Conservation (phyloP, 2,888 invertebrate genomes). For the Uropetala carovei region DNA sequence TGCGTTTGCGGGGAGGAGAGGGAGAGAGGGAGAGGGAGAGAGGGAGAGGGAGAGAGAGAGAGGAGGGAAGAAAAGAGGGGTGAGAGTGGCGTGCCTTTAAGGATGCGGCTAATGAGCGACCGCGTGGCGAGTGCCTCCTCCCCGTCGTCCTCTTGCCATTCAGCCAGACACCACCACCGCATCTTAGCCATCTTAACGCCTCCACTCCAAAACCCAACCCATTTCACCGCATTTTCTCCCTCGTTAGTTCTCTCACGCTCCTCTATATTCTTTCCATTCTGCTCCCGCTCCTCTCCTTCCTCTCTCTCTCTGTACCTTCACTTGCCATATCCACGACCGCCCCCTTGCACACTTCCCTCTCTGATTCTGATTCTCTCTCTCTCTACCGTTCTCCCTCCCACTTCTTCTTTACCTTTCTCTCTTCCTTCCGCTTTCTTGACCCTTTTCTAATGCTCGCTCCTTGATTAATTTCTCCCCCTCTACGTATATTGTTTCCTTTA, state of each 20-base stretch:
- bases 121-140: constrained; percentile 18
- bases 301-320: not conserved
- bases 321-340: not conserved
- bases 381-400: not conserved
- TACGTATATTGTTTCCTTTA: not conserved
- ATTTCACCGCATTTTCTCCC: constrained; percentile 24
- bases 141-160: not conserved
- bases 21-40: not conserved
- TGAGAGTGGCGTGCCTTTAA: not conserved
- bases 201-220: constrained; percentile 15
- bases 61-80: not conserved
- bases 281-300: not conserved
- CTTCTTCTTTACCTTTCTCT: not conserved
- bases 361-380: too few species aligned
- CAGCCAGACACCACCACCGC: constrained; percentile 3
- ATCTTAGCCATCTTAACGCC: constrained; percentile 32
- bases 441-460: not conserved
- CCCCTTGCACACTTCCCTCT: not conserved
- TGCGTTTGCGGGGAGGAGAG: too few species aligned
- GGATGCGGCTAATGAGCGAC: constrained; percentile 17
- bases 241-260: constrained; percentile 2
- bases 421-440: not conserved
- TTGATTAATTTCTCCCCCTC: not conserved
- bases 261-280: not conserved
- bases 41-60: not conserved